Conservation (phyloP, 1,140 invertebrate genomes). For the Druon quercuslanigerum region DNA sequence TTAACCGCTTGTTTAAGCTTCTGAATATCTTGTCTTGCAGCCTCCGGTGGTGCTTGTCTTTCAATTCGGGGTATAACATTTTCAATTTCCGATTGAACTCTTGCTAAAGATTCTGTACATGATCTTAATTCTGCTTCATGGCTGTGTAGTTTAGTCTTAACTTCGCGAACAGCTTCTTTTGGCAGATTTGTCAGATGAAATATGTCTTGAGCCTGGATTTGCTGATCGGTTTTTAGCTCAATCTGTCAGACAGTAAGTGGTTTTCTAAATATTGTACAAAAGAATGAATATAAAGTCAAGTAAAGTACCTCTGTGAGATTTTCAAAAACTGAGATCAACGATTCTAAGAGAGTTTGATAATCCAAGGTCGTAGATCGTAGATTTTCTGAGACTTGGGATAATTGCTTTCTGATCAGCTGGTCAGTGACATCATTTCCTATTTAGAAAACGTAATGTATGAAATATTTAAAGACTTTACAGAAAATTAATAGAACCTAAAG, state of each 20-base stretch:
- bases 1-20: constrained; percentile 81
- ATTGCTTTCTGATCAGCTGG: constrained; percentile 78
- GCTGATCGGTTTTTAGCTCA: constrained; percentile 60
- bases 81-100: constrained; percentile 79
- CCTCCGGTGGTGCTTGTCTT: constrained; percentile 82
- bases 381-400: constrained; percentile 81
- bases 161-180: constrained; percentile 53
- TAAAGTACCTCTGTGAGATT: constrained; percentile 79
- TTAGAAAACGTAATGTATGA: constrained; percentile 22
- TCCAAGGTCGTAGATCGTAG: constrained; percentile 82
- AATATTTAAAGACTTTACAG: background rate
- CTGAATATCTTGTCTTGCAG: constrained; percentile 82
- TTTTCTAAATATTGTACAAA: constrained; percentile 33
- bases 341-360: constrained; percentile 85
- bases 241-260: constrained; percentile 52
- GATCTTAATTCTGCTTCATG: constrained; percentile 78
- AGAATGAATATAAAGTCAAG: background rate
- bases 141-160: constrained; percentile 72
- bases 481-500: constrained; percentile 33
- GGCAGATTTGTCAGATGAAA: constrained; percentile 35
- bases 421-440: constrained; percentile 61
- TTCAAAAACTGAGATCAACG: constrained; percentile 83
- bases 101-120: constrained; percentile 79
- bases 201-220: constrained; percentile 34
- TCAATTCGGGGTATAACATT: constrained; percentile 80